Conservation (phyloP, 2,797 vertebrate species). For the Platyrinchus mystaceus region DNA sequence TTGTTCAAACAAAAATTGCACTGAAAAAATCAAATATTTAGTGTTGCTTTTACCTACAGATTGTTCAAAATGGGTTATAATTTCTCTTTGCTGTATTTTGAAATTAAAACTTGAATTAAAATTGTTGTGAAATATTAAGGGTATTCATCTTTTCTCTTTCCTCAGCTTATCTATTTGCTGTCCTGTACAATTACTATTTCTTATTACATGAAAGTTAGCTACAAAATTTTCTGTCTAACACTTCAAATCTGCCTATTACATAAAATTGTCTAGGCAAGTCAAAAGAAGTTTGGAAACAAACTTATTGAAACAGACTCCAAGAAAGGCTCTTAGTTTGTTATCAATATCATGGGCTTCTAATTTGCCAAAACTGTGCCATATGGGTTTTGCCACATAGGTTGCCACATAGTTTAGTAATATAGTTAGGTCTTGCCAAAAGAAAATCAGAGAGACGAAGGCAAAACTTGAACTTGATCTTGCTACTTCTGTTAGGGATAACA, state of each 20-base stretch:
- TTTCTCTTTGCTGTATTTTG: background rate
- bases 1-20: background rate
- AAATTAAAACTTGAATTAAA: constrained; percentile 44
- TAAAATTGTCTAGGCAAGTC: background rate
- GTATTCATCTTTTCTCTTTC: background rate
- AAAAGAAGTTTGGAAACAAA: background rate
- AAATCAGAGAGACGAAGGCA: too few species aligned
- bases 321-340: background rate
- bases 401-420: too few species aligned
- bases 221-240: background rate
- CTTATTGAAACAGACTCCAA: background rate
- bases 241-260: background rate
- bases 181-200: background rate
- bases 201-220: background rate
- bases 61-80: background rate
- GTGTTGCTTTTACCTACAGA: background rate
- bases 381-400: background rate
- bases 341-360: background rate
- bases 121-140: background rate
- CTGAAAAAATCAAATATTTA: background rate
- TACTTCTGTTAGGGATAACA: too few species aligned
- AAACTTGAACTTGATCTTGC: too few species aligned
- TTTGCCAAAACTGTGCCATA: background rate
- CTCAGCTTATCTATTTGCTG: background rate
- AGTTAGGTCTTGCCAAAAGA: too few species aligned